Percentiles rank a stretch among this genome's conserved stretches.
These are phyloP conservation scores for Graptemys geographica DNA, from an alignment of 2,797 vertebrate species.

Conservation along the genomic window DNA sequence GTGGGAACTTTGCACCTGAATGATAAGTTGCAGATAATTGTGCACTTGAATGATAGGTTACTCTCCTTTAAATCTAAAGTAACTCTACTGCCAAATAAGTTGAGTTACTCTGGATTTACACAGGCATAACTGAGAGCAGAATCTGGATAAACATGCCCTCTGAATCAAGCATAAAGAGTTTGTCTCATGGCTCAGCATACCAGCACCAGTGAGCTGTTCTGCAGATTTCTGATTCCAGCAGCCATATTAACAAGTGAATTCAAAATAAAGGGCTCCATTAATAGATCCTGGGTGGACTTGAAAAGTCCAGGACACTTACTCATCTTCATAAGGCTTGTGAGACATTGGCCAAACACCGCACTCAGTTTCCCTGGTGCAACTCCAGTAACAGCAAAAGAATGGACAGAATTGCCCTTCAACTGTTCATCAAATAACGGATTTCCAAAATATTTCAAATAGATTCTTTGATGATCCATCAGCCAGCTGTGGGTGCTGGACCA, in stretches of 20 bases:
- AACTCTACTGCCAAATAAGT: background rate
- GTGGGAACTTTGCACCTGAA: background rate
- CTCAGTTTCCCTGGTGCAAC: conserved; percentile 6
- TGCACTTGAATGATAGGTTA: conserved; percentile 28
- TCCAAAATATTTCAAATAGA: conserved; percentile 64
- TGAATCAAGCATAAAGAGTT: conserved; percentile 5
- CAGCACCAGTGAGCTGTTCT: background rate
- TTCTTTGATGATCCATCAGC: conserved; percentile 54
- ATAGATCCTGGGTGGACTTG: background rate
- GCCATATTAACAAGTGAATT: background rate
- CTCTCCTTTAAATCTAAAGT: background rate
- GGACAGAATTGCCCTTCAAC: conserved; percentile 59
- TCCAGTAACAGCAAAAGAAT: conserved; percentile 33
- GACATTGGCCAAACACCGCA: conserved; percentile 2
- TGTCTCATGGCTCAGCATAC: background rate
- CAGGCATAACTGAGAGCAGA: background rate
- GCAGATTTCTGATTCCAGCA: background rate
- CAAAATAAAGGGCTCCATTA: background rate
- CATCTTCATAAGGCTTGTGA: background rate
- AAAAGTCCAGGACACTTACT: background rate
- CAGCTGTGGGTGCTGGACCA: conserved; percentile 20
- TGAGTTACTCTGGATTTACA: background rate
- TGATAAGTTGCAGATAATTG: conserved; percentile 8
- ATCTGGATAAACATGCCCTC: background rate
- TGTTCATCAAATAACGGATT: conserved; percentile 55